Evolutionary conservation across 2,888 invertebrate species (phyloP), one percentile per base, ranked within the genome.

Genomic region (Orthosia gothica): DNA sequence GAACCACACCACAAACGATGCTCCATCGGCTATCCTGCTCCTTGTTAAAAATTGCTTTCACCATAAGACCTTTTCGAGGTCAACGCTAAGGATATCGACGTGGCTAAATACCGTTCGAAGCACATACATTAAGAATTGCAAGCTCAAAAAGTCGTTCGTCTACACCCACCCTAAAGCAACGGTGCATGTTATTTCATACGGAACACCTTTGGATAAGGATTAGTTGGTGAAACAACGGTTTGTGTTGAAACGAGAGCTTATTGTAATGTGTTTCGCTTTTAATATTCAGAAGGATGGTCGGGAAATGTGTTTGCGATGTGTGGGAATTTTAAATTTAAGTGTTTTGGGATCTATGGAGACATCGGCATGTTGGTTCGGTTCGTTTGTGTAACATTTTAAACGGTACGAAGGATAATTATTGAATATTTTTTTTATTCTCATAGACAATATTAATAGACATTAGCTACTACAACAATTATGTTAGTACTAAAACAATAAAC

Each of bases 111-210:
- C 40, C 40, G 40, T 7, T 40, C 40, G 40, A 40, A 9, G 40
- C 40, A 40, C 40, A 40, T 40, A 40, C 9, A 40, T 40, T 40
- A 40, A 40, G 0, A 40, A 40, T 40, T 9, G 18, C 50, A 23
- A 50, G 5, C n/a, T 13, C 0, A 26, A 62, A 72, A 59, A 54
- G 32, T 77, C 50, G 32, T 9, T 15, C n/a, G 59, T 81, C 5
- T 63, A 0, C 49, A 67, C 2, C 23, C 13, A 3, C 15, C 52
- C 23, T 83, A 77, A 77, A 70, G 78, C 79, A 76, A 54, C 77
- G 67, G 74, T 85, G 87, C 86, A 86, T 87, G 86, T 79, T 86
- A 85, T 88, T 89, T 88, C 88, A 86, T 85, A 85, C 82, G 61
- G 70, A 84, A 86, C 82, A 87, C 83, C 74, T 79, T 85, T 70